phyloP scores from a whole-genome alignment of 2,113 vertebrate species.

The Ictalurus punctatus region DNA sequence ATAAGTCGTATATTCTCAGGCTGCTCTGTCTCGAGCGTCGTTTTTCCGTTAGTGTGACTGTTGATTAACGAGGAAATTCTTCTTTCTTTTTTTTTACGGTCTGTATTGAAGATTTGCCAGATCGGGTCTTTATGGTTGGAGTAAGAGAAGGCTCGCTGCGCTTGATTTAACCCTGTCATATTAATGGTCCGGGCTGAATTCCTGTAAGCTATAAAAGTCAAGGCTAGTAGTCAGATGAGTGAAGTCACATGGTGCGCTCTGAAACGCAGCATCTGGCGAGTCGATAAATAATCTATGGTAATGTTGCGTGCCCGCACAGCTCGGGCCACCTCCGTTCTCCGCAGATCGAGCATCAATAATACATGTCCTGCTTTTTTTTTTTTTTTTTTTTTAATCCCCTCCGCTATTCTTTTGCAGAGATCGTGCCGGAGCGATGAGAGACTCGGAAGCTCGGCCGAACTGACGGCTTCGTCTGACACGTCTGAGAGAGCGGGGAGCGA shows the following conservation, averaged over 20 bases:
- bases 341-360: constrained; percentile 58
- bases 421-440: constrained; percentile 34
- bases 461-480: constrained; percentile 16
- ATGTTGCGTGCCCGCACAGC: constrained; percentile 55
- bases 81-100: constrained; percentile 18
- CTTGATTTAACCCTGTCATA: not conserved
- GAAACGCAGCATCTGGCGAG: constrained; percentile 46
- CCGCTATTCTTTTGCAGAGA: constrained; percentile 35
- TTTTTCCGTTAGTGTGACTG: not conserved
- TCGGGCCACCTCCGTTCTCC: constrained; percentile 44
- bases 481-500: not conserved
- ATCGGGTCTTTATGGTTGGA: not conserved
- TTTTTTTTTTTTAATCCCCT: not conserved
- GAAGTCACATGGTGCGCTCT: constrained; percentile 34
- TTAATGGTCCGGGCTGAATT: not conserved
- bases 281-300: constrained; percentile 66
- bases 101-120: not conserved
- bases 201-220: constrained; percentile 12
- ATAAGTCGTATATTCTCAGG: not conserved
- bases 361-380: constrained; percentile 33
- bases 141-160: not conserved
- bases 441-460: constrained; percentile 17
- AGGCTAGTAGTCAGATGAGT: not conserved
- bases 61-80: constrained; percentile 3
- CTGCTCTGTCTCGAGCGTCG: not conserved